Conservation (phyloP, 2,888 invertebrate genomes). For the Tachina lurida region DNA sequence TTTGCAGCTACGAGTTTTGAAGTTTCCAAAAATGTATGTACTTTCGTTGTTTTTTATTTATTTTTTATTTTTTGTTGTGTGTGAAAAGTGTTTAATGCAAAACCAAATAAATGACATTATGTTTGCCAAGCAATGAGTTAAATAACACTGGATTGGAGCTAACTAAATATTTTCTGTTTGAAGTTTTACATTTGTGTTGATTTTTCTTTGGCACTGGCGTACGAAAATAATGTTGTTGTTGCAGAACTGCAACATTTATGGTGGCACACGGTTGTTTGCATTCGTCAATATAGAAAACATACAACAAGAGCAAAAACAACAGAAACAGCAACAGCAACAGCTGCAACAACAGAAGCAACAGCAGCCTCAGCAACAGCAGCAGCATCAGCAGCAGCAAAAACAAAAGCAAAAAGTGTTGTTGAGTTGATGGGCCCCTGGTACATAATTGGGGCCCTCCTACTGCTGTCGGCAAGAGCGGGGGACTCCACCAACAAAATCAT, state of each 20-base stretch:
- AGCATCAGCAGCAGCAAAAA: constrained; percentile 34
- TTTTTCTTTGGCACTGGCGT: constrained; percentile 50
- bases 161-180: constrained; percentile 3
- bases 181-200: constrained; percentile 36
- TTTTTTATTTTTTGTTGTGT: not conserved
- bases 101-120: constrained; percentile 32
- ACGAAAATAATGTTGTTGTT: constrained; percentile 71
- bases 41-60: no score
- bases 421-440: constrained; percentile 83
- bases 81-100: constrained; percentile 16
- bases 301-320: constrained; percentile 42
- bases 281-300: constrained; percentile 52
- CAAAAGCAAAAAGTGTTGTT: constrained; percentile 74
- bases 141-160: constrained; percentile 19
- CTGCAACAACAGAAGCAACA: not conserved
- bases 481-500: constrained; percentile 82
- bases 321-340: not conserved
- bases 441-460: constrained; percentile 83
- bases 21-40: not conserved
- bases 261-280: constrained; percentile 64
- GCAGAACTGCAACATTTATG: constrained; percentile 69
- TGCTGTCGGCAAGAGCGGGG: constrained; percentile 83
- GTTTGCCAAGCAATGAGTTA: constrained; percentile 11
- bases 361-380: no score
- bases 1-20: constrained; percentile 6